Base-by-base conservation (phyloP, 2,888 invertebrate species). In the Disparrhopalites patrizii region DNA sequence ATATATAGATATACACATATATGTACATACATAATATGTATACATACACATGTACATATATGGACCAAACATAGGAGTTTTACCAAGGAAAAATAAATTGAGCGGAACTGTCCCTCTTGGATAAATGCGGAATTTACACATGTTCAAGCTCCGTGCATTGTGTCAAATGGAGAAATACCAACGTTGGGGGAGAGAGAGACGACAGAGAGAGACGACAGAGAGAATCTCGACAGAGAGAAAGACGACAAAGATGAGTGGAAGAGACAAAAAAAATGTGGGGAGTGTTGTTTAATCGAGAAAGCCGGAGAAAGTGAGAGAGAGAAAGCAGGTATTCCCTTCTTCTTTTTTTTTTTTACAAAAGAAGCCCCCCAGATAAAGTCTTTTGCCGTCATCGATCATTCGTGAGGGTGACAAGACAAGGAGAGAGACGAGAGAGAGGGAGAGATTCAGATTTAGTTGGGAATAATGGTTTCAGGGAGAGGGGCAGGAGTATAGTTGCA, bases 371-470 rank as follows among this genome's bases (percentile, higher is more conserved):
- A 43, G 43, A 43, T 43, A 43, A 43, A 43, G 43, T 43, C 43
- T 43, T 15, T 43, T 43, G 43, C 43, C 23, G 40, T 51, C 55
- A 63, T 63, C 63, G 43, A 63, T 63, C 63, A 63, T 47, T 55
- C 55, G 28, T 15, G 20, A 55, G 55, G 47, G 63, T 63, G 63
- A 63, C 63, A 63, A 23, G 63, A 63, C 55, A 55, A 47, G 25
- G 23, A n/a, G n/a, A n/a, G n/a, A n/a, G n/a, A n/a, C n/a, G n/a
- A n/a, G n/a, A n/a, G n/a, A n/a, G n/a, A n/a, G n/a, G 38, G 52
- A 54, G 63, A 63, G 60, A 61, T 61, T 61, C 60, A 61, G 63
- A 63, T 63, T 55, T 63, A 63, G 52, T 28, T 43, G 5, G 33
- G 55, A 63, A 54, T 63, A 55, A 63, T 63, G 63, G 63, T 30